These are phyloP conservation scores for Eremobia ochroleuca DNA, from an alignment of 2,888 invertebrate species.

Conservation along the genomic window DNA sequence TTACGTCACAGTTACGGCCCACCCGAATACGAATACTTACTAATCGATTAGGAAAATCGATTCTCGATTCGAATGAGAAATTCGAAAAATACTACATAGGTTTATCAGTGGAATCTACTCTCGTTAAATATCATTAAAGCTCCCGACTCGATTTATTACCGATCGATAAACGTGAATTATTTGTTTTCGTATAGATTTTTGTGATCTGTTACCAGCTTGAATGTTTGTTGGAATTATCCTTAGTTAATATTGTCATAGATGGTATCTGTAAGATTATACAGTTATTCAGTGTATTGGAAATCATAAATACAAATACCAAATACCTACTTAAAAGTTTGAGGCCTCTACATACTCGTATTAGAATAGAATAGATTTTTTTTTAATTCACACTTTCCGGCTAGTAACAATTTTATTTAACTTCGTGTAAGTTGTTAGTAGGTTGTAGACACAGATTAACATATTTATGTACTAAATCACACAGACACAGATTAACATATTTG, in stretches of 20 bases:
- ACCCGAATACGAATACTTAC: conserved; percentile 81
- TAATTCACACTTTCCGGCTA: too few relatives aligned
- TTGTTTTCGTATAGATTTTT: conserved; percentile 74
- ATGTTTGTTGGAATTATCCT: conserved; percentile 63
- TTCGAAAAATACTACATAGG: conserved; percentile 75
- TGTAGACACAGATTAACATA: too few relatives aligned
- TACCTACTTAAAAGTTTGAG: neutral
- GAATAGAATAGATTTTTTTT: neutral
- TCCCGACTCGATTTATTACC: conserved; percentile 82
- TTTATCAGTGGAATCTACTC: conserved; percentile 82
- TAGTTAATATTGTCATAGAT: conserved; percentile 57
- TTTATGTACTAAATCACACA: too few relatives aligned
- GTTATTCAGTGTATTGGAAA: conserved; percentile 12
- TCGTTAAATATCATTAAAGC: conserved; percentile 82
- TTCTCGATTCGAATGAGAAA: conserved; percentile 75
- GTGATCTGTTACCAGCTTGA: conserved; percentile 59
- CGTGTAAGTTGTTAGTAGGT: too few relatives aligned
- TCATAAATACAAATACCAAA: neutral
- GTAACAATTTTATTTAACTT: too few relatives aligned
- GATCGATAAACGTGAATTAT: conserved; percentile 82
- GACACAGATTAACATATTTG: too few relatives aligned
- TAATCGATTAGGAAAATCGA: conserved; percentile 84
- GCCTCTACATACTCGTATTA: neutral
- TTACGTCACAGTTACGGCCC: conserved; percentile 70
- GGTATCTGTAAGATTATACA: conserved; percentile 20